phyloP scores from a whole-genome alignment of 2,113 vertebrate species.

The Micronycteris hirsuta region DNA sequence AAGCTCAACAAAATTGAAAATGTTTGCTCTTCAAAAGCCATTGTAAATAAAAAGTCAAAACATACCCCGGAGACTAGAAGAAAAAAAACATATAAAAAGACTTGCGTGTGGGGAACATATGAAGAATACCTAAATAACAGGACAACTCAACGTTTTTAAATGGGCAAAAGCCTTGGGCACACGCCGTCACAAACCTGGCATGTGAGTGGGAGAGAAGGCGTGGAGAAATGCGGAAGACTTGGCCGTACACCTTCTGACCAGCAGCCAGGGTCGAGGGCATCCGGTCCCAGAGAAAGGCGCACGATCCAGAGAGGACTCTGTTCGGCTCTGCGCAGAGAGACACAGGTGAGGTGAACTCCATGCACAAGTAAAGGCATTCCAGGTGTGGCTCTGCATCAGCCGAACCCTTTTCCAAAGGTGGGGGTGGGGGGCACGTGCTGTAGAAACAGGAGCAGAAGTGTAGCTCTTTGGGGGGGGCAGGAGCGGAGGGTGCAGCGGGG shows the following conservation, averaged over 20 bases:
- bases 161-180: background rate
- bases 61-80: background rate
- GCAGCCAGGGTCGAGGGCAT: too few relatives aligned
- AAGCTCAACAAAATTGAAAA: background rate
- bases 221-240: too few relatives aligned
- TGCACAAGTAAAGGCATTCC: too few relatives aligned
- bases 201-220: fast-evolving
- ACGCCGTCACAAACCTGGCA: too few relatives aligned
- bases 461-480: fast-evolving
- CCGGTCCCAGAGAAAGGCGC: too few relatives aligned
- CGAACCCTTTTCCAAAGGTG: fast-evolving
- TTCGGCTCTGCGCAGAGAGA: too few relatives aligned
- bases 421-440: fast-evolving
- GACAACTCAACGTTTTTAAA: background rate
- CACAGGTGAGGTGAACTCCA: too few relatives aligned
- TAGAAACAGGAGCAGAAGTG: fast-evolving
- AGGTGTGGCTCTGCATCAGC: fast-evolving
- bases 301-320: too few relatives aligned
- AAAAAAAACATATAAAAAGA: background rate
- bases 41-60: background rate
- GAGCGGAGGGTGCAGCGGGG: background rate
- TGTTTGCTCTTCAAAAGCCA: background rate
- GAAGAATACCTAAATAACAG: background rate
- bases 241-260: too few relatives aligned
- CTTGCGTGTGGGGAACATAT: background rate